A percentile compares a stretch with the other conserved stretches of the same genome.
Evolutionary conservation across 2,797 vertebrate species (phyloP).

Genomic region (Miichthys miiuy): DNA sequence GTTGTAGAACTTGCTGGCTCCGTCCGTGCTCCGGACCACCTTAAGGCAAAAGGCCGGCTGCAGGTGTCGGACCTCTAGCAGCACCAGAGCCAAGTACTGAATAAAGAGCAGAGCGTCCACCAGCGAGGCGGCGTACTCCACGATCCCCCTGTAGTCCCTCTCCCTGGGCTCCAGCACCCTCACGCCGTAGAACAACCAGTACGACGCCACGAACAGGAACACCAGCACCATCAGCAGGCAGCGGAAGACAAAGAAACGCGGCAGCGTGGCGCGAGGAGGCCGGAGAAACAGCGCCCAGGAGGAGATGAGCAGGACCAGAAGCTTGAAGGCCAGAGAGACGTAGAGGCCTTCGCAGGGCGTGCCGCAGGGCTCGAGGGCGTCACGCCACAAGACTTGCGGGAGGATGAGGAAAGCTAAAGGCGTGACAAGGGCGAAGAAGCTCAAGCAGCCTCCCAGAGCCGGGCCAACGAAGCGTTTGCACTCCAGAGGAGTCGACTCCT

Average conservation of each 20-base stretch:
- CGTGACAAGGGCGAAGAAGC: conserved; percentile 90
- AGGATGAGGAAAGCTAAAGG: conserved; percentile 93
- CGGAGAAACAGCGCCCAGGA: conserved; percentile 95
- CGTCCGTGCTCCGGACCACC: conserved; percentile 91
- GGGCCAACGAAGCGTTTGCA: conserved; percentile 90
- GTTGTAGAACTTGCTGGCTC: conserved; percentile 93
- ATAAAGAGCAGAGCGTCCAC: conserved; percentile 94
- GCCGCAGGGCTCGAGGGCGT: conserved; percentile 88
- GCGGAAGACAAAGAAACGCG: conserved; percentile 91
- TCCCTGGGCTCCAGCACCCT: conserved; percentile 90
- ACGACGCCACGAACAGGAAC: conserved; percentile 92
- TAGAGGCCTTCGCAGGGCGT: conserved; percentile 94
- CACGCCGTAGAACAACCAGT: conserved; percentile 95
- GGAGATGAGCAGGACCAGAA: conserved; percentile 92
- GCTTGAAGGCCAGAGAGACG: conserved; percentile 94
- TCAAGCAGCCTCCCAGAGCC: conserved; percentile 86
- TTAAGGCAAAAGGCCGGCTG: conserved; percentile 95
- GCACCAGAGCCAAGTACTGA: conserved; percentile 93
- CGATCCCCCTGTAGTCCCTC: conserved; percentile 91
- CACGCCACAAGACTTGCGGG: conserved; percentile 92
- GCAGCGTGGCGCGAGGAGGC: conserved; percentile 89
- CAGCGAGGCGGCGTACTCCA: conserved; percentile 92
- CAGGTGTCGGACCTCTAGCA: conserved; percentile 92
- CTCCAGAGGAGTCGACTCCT: conserved; percentile 91
- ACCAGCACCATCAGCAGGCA: conserved; percentile 93